Base-by-base conservation (phyloP, 2,797 vertebrate genomes). In the Cyclopterus lumpus region DNA sequence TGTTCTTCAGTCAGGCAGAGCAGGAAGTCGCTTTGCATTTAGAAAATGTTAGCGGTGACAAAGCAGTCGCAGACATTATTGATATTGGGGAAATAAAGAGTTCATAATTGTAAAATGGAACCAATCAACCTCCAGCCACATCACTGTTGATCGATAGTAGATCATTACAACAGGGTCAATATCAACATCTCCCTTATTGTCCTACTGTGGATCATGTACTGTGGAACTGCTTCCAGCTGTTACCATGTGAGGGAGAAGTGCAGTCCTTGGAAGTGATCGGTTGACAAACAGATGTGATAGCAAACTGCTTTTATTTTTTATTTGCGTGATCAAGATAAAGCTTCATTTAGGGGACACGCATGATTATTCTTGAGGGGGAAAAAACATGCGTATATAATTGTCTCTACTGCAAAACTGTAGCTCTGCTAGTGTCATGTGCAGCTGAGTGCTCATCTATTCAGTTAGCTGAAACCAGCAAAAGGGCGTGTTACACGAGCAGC, bases 1-100 rank as follows among this genome's bases (percentile, higher is more conserved):
- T 61, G 26, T 40, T 73, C 20, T 54, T 79, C 67, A n/a, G 28
- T 59, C 40, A 16, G 62, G 5, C 67, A 12, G 34, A 2, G 14
- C 49, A 38, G 1, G 5, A 30, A 22, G 30, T 66, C 18, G 1
- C n/a, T 18, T 49, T 67, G 55, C 65, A 44, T 71, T 71, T 34
- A 3, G 62, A 53, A 18, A 1, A 54, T 54, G 15, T 26, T 15
- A 55, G 40, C n/a, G 9, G 34, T 28, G 72, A 68, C 16, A 48
- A 62, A 38, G 6, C 60, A 55, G 5, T 16, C 44, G 68, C 18
- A 46, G 44, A 49, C 36, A 14, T 6, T 58, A 28, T 24, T 24
- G 2, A 66, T 74, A 3, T 5, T 42, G 8, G 26, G 57, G 48
- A 61, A 44, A 34, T 2, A 28, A 4, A 12, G 7, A 24, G 66